These are phyloP conservation scores for Camponotus vicinus DNA, from an alignment of 1,140 invertebrate species.

Conservation along the genomic window DNA sequence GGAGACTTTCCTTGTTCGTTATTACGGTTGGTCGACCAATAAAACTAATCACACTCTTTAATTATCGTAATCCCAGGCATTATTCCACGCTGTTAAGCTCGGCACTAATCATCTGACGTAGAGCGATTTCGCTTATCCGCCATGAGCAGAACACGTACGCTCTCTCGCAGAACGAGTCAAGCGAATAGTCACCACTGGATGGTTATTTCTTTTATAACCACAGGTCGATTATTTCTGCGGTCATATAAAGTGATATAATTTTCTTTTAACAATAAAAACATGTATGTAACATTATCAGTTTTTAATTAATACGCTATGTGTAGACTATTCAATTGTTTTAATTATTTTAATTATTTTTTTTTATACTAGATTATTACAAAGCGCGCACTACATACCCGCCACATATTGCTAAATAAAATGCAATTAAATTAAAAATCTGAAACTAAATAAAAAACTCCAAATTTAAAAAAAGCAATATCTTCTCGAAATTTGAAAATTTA, in stretches of 20 bases:
- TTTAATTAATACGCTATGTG: background rate
- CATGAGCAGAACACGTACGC: slow-evolving; percentile 63
- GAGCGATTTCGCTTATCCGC: slow-evolving; percentile 59
- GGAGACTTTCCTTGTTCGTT: slow-evolving; percentile 47
- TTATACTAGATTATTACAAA: no score
- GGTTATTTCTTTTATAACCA: background rate
- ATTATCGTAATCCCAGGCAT: slow-evolving; percentile 59
- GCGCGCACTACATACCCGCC: no score
- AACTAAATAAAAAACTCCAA: background rate
- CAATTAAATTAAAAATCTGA: no score
- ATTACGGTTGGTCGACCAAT: slow-evolving; percentile 45
- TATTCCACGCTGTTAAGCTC: slow-evolving; percentile 66
- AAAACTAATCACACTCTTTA: slow-evolving; percentile 60
- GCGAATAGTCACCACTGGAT: background rate
- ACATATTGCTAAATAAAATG: background rate
- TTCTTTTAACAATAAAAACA: background rate
- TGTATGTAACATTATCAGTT: background rate
- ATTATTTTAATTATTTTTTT: no score
- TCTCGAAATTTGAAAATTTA: no score
- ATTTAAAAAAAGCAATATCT: background rate
- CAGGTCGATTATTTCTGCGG: background rate
- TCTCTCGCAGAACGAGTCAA: slow-evolving; percentile 20
- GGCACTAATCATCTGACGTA: slow-evolving; percentile 69
- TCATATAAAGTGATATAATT: background rate
- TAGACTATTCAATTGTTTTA: no score